Base-by-base conservation (phyloP, 2,797 vertebrate genomes). In the Numenius phaeopus region DNA sequence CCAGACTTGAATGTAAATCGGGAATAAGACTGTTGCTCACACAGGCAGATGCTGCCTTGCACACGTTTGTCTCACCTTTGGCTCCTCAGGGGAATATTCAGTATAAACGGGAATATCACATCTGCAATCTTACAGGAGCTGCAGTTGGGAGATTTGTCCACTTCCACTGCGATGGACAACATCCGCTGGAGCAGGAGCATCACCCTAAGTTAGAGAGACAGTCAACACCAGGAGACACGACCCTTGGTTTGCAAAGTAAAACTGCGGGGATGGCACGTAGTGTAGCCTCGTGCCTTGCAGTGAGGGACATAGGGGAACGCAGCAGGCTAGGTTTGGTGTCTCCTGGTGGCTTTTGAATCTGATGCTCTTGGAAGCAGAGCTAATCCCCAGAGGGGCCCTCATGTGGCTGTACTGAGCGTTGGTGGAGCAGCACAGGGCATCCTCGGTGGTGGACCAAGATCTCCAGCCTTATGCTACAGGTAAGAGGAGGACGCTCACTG, bases 161-260 rank as follows among this genome's bases (percentile, higher is more conserved):
- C 99, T 95, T 99, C 99, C 70, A 99, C 97, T 11, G 99, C 98
- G 12, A 99, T 97, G 89, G 98, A 98, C 93, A 99, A 94, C 99
- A 99, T 99, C 97, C 98, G 98, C 97, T 99, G 99, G 75, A 99
- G 98, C 91, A 99, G 97, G 29, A 98, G 98, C 80, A 98, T 98
- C 16, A 98, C 97, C 98, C 98, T 99, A 94, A 59, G 81, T 29
- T 71, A 87, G 94, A 95, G 89, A 85, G 30, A 92, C 14, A 73
- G 78, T 78, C 55, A 93, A 21, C 7, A 18, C 14, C 2, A 50
- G 27, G 17, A 67, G 3, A 73, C 11, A 1, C 17, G 20, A 54
- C 55, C 7, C 40, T 71, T 1, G 2, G 44, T 32, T 54, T 83
- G 37, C 59, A 32, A 47, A 50, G 49, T 34, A 72, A 90, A 87